Conservation (phyloP, 2,888 invertebrate genomes). For the Acrobeloides nanus region DNA sequence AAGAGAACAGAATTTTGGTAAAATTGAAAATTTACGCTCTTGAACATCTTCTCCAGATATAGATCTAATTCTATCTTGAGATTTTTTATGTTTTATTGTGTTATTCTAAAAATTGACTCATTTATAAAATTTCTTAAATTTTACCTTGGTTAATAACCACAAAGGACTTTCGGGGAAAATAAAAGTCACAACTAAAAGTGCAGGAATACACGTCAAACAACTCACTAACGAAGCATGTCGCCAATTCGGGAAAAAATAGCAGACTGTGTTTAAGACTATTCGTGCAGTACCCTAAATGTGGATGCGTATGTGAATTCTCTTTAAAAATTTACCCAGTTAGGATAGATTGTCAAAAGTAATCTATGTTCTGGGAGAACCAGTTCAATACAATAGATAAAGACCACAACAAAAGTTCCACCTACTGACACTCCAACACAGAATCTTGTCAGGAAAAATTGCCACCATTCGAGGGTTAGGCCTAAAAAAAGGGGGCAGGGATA, state of each 20-base stretch:
- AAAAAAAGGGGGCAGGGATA: too few species aligned
- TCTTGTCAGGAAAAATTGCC: neutral
- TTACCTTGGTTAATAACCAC: slow-evolving; percentile 1
- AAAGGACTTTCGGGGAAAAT: neutral
- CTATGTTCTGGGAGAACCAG: slow-evolving; percentile 8
- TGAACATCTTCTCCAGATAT: too few species aligned
- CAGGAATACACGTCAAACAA: neutral
- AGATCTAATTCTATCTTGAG: too few species aligned
- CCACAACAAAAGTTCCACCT: slow-evolving; percentile 8
- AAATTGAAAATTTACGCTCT: too few species aligned
- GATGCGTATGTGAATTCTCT: neutral
- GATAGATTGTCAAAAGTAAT: slow-evolving; percentile 3
- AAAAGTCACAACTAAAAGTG: neutral
- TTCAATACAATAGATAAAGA: slow-evolving; percentile 8
- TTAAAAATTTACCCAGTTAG: slow-evolving; percentile 8
- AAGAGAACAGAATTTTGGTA: too few species aligned
- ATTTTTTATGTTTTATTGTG: too few species aligned
- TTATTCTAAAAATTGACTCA: too few species aligned
- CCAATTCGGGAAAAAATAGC: neutral
- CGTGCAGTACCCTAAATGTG: slow-evolving; percentile 2
- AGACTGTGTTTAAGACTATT: neutral
- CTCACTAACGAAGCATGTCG: neutral
- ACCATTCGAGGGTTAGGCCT: slow-evolving; percentile 2
- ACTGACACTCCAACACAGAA: slow-evolving; percentile 6
- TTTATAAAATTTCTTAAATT: too few species aligned